Evolutionary conservation across 2,888 invertebrate species (phyloP).

Genomic region (Helobdella robusta): DNA sequence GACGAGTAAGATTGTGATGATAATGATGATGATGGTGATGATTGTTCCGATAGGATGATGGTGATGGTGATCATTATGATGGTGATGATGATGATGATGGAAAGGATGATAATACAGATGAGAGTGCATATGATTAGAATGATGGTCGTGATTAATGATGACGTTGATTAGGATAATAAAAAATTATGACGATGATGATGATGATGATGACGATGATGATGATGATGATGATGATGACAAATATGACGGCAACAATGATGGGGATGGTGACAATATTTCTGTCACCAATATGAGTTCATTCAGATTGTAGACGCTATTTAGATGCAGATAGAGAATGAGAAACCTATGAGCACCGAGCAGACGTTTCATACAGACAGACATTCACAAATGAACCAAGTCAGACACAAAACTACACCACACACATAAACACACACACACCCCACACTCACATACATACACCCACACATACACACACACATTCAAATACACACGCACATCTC

Average conservation of each 20-base stretch:
- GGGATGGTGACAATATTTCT: too few species aligned
- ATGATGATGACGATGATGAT: constrained; percentile 9
- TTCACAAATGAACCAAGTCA: background rate
- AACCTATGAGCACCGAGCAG: too few species aligned
- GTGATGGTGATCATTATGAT: background rate
- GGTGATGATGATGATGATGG: background rate
- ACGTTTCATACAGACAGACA: background rate
- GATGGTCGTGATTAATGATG: background rate
- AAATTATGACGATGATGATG: constrained; percentile 3
- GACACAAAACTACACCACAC: background rate
- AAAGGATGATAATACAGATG: background rate
- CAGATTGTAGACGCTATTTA: too few species aligned
- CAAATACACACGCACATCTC: background rate
- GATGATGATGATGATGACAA: constrained; percentile 12
- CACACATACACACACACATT: background rate
- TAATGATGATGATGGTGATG: constrained; percentile 13
- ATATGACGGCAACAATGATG: too few species aligned
- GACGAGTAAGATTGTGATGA: too few species aligned
- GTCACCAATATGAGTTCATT: too few species aligned
- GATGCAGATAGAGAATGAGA: too few species aligned
- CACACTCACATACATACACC: background rate
- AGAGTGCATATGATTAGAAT: background rate
- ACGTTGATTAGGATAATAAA: constrained; percentile 7
- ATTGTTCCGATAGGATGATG: too few species aligned
- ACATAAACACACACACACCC: background rate